Percentiles rank a stretch among this genome's conserved stretches.
These are phyloP conservation scores for Tauraco hartlaubi DNA, from an alignment of 2,797 vertebrate species.

Conservation along the genomic window DNA sequence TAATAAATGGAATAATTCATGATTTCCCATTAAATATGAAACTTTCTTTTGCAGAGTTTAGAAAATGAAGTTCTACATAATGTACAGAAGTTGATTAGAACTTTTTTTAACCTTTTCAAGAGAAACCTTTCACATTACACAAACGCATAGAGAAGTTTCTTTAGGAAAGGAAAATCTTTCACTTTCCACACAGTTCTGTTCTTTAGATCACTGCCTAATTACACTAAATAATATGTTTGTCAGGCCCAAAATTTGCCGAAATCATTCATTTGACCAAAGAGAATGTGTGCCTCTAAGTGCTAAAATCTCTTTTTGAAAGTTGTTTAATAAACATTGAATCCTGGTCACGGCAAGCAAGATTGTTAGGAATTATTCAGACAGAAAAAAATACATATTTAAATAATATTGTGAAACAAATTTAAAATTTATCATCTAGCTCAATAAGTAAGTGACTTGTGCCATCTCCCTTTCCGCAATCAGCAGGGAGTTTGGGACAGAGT, in stretches of 20 bases:
- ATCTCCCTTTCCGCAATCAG: constrained; percentile 34
- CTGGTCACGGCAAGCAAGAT: constrained; percentile 35
- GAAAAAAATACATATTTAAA: constrained; percentile 73
- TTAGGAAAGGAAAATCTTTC: constrained; percentile 62
- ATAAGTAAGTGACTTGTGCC: constrained; percentile 26
- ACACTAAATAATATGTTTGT: constrained; percentile 39
- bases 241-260: background rate
- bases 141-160: constrained; percentile 70
- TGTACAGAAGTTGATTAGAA: constrained; percentile 97
- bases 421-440: constrained; percentile 39
- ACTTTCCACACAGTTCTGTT: constrained; percentile 15
- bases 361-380: constrained; percentile 67
- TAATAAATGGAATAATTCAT: constrained; percentile 99
- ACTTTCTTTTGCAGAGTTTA: constrained; percentile 97
- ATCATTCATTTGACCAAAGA: constrained; percentile 48
- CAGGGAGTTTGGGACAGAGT: constrained; percentile 26
- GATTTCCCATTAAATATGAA: constrained; percentile 99
- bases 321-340: constrained; percentile 65
- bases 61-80: constrained; percentile 99
- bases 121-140: constrained; percentile 78
- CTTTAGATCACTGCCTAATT: constrained; percentile 38
- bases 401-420: constrained; percentile 62
- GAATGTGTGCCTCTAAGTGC: constrained; percentile 6
- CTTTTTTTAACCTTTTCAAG: constrained; percentile 92
- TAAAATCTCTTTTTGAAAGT: constrained; percentile 49